A percentile compares a stretch with the other conserved stretches of the same genome.
phyloP scores from a whole-genome alignment of 2,797 vertebrate genomes.

The Sebastes oblongus region DNA sequence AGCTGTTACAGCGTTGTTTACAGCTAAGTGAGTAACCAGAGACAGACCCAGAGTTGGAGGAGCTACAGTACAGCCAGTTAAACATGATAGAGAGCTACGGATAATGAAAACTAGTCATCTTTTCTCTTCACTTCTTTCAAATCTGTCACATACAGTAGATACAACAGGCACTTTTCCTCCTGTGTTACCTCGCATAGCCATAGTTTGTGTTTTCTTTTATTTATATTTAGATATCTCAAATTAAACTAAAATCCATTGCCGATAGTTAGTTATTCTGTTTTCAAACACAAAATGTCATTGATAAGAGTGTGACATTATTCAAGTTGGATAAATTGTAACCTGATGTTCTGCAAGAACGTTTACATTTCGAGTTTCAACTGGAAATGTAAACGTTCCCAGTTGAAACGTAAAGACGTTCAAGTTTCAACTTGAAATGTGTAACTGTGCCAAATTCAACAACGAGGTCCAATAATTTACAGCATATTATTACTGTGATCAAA shows the following conservation, averaged over 20 bases:
- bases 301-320: not conserved
- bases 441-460: not conserved
- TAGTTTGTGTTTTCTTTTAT: not conserved
- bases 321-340: not conserved
- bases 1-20: not conserved
- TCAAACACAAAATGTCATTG: not conserved
- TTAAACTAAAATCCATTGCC: not conserved
- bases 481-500: not conserved
- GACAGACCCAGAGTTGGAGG: not conserved
- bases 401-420: not conserved
- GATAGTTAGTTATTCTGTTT: not conserved
- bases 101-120: not conserved
- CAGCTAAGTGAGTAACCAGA: not conserved
- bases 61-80: not conserved
- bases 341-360: not conserved
- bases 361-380: no score
- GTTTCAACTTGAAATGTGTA: not conserved
- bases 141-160: not conserved
- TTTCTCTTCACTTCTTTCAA: not conserved
- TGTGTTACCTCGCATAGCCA: not conserved
- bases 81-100: not conserved
- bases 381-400: no score
- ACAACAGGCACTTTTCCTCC: not conserved
- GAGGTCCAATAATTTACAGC: not conserved
- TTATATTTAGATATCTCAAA: not conserved